A percentile compares a stretch with the other conserved stretches of the same genome.
Evolutionary conservation across 35 echinoderm and acorn worm species (phyloP).

Genomic region (Antedon bifida): DNA sequence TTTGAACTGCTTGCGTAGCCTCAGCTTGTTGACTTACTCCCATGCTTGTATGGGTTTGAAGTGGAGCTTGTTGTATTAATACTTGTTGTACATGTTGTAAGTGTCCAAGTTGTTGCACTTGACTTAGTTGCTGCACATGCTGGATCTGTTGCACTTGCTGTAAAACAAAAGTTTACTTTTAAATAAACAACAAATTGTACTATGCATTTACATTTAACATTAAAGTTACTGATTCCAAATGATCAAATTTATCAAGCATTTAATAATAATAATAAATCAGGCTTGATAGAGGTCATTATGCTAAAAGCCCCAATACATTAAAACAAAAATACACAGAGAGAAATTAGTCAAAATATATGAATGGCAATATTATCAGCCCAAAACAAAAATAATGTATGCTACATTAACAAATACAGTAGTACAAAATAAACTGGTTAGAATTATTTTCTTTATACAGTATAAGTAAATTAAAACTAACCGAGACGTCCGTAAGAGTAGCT

Average conservation of each 20-base stretch:
- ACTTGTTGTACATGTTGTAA: conserved; percentile 38
- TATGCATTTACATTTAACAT: neutral
- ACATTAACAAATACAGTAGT: too few species aligned
- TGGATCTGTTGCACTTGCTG: conserved; percentile 62
- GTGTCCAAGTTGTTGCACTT: conserved; percentile 42
- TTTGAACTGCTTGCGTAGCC: conserved; percentile 71
- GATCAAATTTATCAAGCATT: too few species aligned
- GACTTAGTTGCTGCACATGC: conserved; percentile 37
- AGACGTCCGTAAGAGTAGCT: conserved; percentile 79
- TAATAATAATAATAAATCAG: too few species aligned
- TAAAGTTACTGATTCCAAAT: too few species aligned
- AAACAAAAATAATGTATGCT: too few species aligned
- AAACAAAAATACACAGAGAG: too few species aligned
- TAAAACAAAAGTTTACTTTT: neutral
- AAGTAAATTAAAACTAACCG: conserved; percentile 31
- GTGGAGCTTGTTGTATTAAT: conserved; percentile 37
- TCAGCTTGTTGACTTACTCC: conserved; percentile 24
- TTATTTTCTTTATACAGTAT: too few species aligned
- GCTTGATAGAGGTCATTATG: too few species aligned
- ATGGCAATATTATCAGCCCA: too few species aligned
- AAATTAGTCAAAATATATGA: too few species aligned
- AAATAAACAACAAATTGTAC: neutral
- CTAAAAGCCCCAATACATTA: too few species aligned
- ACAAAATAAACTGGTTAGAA: too few species aligned
- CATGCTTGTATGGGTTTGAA: neutral